A percentile compares a stretch with the other conserved stretches of the same genome.
These are phyloP conservation scores for Sebastes vulpes DNA, from an alignment of 2,797 vertebrate species.

Conservation along the genomic window DNA sequence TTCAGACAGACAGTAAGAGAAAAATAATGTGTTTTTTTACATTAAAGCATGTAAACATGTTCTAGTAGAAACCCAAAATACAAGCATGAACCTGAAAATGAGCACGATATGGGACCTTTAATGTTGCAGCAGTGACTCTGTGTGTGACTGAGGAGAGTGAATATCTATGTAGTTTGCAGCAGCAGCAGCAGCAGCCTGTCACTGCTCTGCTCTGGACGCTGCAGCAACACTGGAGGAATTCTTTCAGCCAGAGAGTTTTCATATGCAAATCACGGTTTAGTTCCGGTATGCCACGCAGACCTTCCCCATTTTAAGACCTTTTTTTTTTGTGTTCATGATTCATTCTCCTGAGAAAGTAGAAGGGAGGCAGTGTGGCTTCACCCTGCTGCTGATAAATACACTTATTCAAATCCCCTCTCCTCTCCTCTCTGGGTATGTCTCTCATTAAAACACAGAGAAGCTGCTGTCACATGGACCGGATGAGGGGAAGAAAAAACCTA, in stretches of 20 bases:
- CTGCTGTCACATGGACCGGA: slow-evolving; percentile 58
- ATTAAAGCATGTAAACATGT: no score
- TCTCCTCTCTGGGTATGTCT: slow-evolving; percentile 69
- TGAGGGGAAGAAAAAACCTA: slow-evolving; percentile 20
- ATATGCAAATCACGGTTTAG: slow-evolving; percentile 90
- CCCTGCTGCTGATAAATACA: slow-evolving; percentile 77
- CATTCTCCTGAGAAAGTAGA: slow-evolving; percentile 81
- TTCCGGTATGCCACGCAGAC: slow-evolving; percentile 89
- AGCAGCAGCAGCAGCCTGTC: slow-evolving; percentile 55
- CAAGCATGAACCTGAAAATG: no score
- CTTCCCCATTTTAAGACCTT: slow-evolving; percentile 85
- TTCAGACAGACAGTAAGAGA: no score
- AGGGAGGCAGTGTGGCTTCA: slow-evolving; percentile 75
- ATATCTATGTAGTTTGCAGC: background rate
- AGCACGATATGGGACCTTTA: background rate
- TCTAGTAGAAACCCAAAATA: no score
- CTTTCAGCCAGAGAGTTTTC: slow-evolving; percentile 87
- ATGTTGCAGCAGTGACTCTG: slow-evolving; percentile 73
- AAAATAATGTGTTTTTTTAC: no score
- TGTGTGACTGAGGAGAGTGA: slow-evolving; percentile 21
- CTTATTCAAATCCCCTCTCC: slow-evolving; percentile 77
- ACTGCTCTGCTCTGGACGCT: slow-evolving; percentile 76
- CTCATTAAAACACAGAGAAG: slow-evolving; percentile 72
- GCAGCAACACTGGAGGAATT: slow-evolving; percentile 84
- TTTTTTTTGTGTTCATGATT: slow-evolving; percentile 83